Evolutionary conservation across 2,797 vertebrate genomes (phyloP), one percentile per base, ranked within the genome.

Genomic region (Spea hammondii): DNA sequence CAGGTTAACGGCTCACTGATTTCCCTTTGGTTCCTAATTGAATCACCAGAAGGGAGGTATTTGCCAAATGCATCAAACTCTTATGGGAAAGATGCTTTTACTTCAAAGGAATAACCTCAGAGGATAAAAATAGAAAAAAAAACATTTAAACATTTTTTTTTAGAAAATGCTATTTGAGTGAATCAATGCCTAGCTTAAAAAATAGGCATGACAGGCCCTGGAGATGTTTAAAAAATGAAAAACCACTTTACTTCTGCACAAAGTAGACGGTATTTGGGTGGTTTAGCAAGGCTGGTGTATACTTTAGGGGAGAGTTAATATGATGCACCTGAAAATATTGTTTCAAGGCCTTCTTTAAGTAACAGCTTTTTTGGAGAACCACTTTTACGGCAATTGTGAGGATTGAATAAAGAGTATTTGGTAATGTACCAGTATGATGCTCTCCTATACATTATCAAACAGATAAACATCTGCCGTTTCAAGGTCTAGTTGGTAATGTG

Each of bases 91-190:
- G 44, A 17, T 5, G 10, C 55, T n/a, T 64, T 82, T 72, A 45
- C 17, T 65, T 84, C 54, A 72, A 51, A 53, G n/a, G 0, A 7
- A 77, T 66, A 83, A 64, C 79, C 71, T 77, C 4, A 0, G 0
- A 44, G 76, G 77, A 72, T 79, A 85, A 54, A 74, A 44, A 6
- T 0, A 64, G 11, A 8, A 14, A 53, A 77, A 69, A 47, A 54
- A 72, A 4, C 57, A 50, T 7, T 17, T 83, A 83, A 79, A 78
- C 72, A 84, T 71, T 81, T n/a, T 32, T 6, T 62, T 49, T 57
- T 81, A 45, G 71, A 65, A 82, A 78, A 60, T 62, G 64, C 64
- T 32, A 2, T 50, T 83, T 44, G 76, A 86, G 67, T 68, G 83
- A 82, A 82, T 81, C 80, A 74, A 32, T 1, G 32, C 17, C 71